Base-by-base conservation (phyloP, 2,797 vertebrate species). In the Australoheros facetus region DNA sequence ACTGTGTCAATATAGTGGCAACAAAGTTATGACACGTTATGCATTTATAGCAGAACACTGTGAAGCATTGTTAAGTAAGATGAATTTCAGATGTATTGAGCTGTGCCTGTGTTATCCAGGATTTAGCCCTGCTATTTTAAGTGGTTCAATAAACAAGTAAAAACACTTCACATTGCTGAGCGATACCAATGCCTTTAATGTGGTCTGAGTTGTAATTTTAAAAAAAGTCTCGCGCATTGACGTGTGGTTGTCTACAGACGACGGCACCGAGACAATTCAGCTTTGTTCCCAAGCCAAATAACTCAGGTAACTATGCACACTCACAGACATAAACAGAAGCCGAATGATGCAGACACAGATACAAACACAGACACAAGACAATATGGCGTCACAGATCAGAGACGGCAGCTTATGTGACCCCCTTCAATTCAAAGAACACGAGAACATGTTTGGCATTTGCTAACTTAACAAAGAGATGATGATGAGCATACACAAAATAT, bases 211-310 rank as follows among this genome's bases (percentile, higher is more conserved):
- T 81, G 42, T 80, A 58, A 88, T 88, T 82, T 5, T 11, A 37
- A 34, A 81, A 84, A 62, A 64, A 73, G 64, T 76, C 66, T 58
- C 37, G 66, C 69, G 30, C 37, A 48, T 64, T 88, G 86, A 92
- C 85, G 90, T 86, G 89, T 78, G 70, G 86, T 82, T 84, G 81
- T 66, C 54, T 34, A 72, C 74, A 80, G 64, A 80, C 23, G 32
- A 84, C 82, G 56, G 45, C 80, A 71, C 37, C 17, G 10, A 71
- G 37, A 30, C 64, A 28, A 13, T 45, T 56, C 4, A 4, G 42
- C 90, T 90, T 88, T 88, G 85, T 86, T 91, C 81, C 64, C 4
- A 2, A 21, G 88, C 89, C 92, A 93, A 88, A 78, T 83, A 78
- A 76, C 54, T 91, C 83, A 85, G 62, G 73, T 81, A 87, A 88